Conservation (phyloP, 2,113 vertebrate species). For the Lanius ludovicianus region DNA sequence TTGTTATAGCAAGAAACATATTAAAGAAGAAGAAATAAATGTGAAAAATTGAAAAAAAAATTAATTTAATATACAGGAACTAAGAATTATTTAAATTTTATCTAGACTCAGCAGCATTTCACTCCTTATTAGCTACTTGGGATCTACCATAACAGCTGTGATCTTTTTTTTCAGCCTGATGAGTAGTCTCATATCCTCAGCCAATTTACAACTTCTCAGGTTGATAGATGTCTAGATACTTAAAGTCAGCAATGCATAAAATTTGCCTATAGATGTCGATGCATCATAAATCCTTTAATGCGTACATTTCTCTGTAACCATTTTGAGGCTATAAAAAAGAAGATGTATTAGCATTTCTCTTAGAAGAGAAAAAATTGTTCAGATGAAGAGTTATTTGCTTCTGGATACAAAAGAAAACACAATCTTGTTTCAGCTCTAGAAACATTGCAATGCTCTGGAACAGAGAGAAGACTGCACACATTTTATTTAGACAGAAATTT, state of each 20-base stretch:
- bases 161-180: background rate
- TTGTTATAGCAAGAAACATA: background rate
- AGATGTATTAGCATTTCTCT: background rate
- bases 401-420: background rate
- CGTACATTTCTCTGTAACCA: background rate
- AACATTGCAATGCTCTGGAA: background rate
- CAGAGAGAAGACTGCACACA: background rate
- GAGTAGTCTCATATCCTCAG: background rate
- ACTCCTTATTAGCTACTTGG: background rate
- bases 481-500: background rate
- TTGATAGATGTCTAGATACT: background rate
- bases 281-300: conserved; percentile 27
- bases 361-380: background rate
- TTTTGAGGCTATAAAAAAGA: background rate
- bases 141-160: background rate
- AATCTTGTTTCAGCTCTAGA: background rate
- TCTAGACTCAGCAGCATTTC: background rate
- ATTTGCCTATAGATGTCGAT: background rate
- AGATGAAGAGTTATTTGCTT: background rate
- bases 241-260: conserved; percentile 13
- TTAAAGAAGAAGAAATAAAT: background rate
- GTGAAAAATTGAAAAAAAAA: background rate
- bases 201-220: background rate
- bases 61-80: background rate
- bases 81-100: background rate